Conservation (phyloP, 2,797 vertebrate genomes). For the Babyrousa celebensis region DNA sequence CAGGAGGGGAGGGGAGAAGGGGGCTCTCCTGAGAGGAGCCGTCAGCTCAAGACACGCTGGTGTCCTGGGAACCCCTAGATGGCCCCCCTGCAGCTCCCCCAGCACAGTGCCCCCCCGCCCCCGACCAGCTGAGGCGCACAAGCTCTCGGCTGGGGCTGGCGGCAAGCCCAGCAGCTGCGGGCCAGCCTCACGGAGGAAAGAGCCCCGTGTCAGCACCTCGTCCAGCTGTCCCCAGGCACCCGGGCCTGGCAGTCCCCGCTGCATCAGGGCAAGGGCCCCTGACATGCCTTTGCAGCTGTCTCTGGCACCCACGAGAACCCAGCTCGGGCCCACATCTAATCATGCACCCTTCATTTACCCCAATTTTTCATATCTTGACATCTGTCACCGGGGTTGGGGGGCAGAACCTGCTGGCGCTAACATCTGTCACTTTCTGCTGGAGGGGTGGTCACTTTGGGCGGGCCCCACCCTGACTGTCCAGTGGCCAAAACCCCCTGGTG, state of each 20-base stretch:
- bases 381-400: neutral
- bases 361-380: constrained; percentile 84
- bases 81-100: neutral
- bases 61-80: neutral
- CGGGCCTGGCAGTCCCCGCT: constrained; percentile 50
- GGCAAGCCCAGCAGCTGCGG: constrained; percentile 89
- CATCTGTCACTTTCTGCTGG: constrained; percentile 67
- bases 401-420: neutral
- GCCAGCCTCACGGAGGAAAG: constrained; percentile 84
- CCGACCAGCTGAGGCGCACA: neutral
- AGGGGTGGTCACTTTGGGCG: constrained; percentile 32
- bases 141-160: constrained; percentile 77
- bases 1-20: neutral
- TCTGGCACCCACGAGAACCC: constrained; percentile 88
- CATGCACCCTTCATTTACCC: constrained; percentile 87
- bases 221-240: constrained; percentile 85
- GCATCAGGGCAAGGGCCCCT: constrained; percentile 67
- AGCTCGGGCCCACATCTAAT: constrained; percentile 86
- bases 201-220: constrained; percentile 88
- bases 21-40: neutral
- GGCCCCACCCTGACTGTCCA: constrained; percentile 7
- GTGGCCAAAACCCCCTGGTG: neutral
- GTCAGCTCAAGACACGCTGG: neutral
- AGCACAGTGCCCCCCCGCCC: neutral
- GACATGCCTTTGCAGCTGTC: constrained; percentile 84